These are phyloP conservation scores for Polyodon spathula DNA, from an alignment of 2,113 vertebrate species.

Conservation along the genomic window DNA sequence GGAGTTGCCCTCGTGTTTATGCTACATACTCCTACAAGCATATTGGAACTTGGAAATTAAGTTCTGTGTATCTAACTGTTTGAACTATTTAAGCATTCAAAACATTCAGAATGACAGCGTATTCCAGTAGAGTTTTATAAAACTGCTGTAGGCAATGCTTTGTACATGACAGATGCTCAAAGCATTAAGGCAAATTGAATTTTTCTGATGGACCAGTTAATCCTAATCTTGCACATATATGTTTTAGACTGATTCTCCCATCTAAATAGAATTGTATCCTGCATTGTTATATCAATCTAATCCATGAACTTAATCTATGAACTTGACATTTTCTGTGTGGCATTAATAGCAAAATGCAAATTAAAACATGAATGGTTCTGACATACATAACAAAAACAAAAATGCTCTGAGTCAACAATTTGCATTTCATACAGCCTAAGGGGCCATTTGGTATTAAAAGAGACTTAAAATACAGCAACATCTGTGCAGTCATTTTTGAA, in stretches of 20 bases:
- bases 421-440: background rate
- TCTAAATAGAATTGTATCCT: background rate
- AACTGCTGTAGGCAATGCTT: background rate
- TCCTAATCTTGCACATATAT: slow-evolving; percentile 1
- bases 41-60: slow-evolving; percentile 1
- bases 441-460: background rate
- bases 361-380: background rate
- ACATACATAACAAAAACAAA: background rate
- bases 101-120: background rate
- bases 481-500: background rate
- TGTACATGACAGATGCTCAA: background rate
- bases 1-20: background rate
- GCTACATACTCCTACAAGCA: background rate
- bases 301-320: background rate
- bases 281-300: background rate
- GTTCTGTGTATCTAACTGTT: background rate
- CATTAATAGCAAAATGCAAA: background rate
- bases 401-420: background rate
- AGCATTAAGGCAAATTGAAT: slow-evolving; percentile 1
- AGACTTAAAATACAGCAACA: background rate
- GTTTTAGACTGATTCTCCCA: slow-evolving; percentile 1
- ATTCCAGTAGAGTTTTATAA: background rate
- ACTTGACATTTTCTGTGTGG: background rate
- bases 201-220: slow-evolving; percentile 1
- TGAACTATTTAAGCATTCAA: background rate